phyloP scores from a whole-genome alignment of 2,888 invertebrate species.

The Drosophila tripunctata region DNA sequence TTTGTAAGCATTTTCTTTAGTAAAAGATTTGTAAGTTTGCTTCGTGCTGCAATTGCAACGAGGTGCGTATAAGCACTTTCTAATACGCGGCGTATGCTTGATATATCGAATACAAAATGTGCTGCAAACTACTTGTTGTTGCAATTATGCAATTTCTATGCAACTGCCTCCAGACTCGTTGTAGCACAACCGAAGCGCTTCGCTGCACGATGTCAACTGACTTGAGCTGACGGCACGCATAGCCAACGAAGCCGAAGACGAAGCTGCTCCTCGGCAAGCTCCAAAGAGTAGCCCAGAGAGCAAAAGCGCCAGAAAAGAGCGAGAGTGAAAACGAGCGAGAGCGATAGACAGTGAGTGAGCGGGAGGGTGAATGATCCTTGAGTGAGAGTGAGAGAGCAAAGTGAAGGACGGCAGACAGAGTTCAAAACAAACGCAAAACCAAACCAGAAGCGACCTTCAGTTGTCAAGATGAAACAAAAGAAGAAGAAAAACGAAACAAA shows the following conservation, averaged over 20 bases:
- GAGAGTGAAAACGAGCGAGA: not conserved
- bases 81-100: slow-evolving; percentile 11
- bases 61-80: slow-evolving; percentile 43
- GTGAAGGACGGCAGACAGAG: slow-evolving; percentile 38
- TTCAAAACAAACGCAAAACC: slow-evolving; percentile 32
- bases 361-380: slow-evolving; percentile 32
- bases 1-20: too few species aligned
- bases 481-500: slow-evolving; percentile 51
- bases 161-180: slow-evolving; percentile 1
- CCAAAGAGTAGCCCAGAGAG: not conserved
- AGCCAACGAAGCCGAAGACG: slow-evolving; percentile 32
- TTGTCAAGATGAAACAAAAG: slow-evolving; percentile 31
- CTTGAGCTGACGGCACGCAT: slow-evolving; percentile 23
- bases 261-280: slow-evolving; percentile 7
- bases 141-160: slow-evolving; percentile 26
- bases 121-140: slow-evolving; percentile 26
- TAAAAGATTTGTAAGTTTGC: slow-evolving; percentile 4
- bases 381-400: slow-evolving; percentile 12
- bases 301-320: not conserved
- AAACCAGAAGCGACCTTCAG: slow-evolving; percentile 41
- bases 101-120: not conserved
- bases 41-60: slow-evolving; percentile 34
- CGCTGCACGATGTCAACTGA: slow-evolving; percentile 54
- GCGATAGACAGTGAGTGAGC: not conserved
- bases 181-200: slow-evolving; percentile 60